Base-by-base conservation (phyloP, 2,797 vertebrate genomes). In the Picus viridis region DNA sequence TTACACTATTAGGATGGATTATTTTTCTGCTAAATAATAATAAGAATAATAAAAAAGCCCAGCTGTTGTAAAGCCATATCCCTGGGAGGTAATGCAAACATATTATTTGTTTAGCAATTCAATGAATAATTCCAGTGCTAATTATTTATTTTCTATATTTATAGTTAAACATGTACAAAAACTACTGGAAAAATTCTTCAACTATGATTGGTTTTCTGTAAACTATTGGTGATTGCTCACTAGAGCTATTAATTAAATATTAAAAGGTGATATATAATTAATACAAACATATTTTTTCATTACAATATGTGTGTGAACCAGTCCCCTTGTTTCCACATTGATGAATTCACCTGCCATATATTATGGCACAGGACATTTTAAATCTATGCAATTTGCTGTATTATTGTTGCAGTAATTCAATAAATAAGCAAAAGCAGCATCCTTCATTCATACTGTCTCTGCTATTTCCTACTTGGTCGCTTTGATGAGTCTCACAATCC, bases 221-320 rank as follows among this genome's bases (percentile, higher is more conserved):
- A 86, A 72, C 73, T 65, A 36, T 18, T 56, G 51, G 36, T 49
- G 36, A 90, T 92, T 80, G 79, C 29, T 91, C 81, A 88, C 36
- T 73, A 79, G 26, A 93, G 23, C 58, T 80, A 90, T 88, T 90
- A 53, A 93, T 93, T 94, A 94, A 93, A 94, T 74, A 96, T 82
- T 90, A 88, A 93, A 92, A 93, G 65, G 26, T 71, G 69, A 62
- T 84, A 71, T n/a, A 95, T 79, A 95, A 93, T 94, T 91, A 88
- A 93, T 77, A 77, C 27, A 79, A 82, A 49, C 24, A 13, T 71
- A 56, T 54, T 82, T 94, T 93, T 90, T 83, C 61, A 77, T 82
- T 85, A 89, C 91, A 92, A 83, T 61, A 91, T 0, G 45, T 57
- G 72, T 0, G 45, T 57, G 72, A 93, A 84, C 34, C 51, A 88